Evolutionary conservation across 2,113 vertebrate species (phyloP).

Genomic region (Alectura lathami): DNA sequence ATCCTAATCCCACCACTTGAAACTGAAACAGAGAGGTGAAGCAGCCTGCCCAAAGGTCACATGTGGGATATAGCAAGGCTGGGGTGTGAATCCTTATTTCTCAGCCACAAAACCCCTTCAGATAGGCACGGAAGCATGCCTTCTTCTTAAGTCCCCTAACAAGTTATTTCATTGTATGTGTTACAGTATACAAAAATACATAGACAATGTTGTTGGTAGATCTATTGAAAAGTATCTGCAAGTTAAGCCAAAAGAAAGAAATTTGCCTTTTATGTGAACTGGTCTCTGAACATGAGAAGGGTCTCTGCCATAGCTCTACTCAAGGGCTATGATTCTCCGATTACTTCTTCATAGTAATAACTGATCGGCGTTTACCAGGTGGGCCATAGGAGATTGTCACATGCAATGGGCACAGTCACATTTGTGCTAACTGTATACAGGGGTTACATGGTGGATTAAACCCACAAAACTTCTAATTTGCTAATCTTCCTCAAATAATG

Average conservation of each 20-base stretch:
- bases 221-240: background rate
- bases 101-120: background rate
- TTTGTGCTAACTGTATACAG: background rate
- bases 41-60: background rate
- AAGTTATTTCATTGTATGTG: background rate
- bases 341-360: background rate
- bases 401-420: background rate
- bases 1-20: background rate
- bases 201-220: background rate
- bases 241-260: background rate
- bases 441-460: background rate
- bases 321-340: background rate
- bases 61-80: background rate
- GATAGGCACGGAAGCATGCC: background rate
- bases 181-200: background rate
- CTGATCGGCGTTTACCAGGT: background rate
- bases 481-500: background rate
- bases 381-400: background rate
- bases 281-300: background rate
- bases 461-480: background rate
- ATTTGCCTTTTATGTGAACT: background rate
- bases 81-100: background rate
- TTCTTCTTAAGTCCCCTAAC: background rate
- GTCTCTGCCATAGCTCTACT: background rate
- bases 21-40: background rate